A percentile compares a stretch with the other conserved stretches of the same genome.
Evolutionary conservation across 2,113 vertebrate species (phyloP).

Genomic region (Trematomus loennbergii): DNA sequence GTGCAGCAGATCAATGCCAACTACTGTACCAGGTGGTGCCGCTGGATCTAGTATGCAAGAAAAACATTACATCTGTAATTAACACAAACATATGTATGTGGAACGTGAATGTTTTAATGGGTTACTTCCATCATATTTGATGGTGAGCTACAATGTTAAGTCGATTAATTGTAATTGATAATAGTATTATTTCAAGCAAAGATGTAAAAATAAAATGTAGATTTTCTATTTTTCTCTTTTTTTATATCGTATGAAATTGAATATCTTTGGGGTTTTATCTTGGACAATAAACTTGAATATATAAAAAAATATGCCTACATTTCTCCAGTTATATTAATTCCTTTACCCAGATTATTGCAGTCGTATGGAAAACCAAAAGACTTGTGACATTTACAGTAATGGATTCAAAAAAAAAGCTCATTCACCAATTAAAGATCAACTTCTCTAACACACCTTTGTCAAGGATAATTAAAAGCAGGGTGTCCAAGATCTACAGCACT

Average conservation of each 20-base stretch:
- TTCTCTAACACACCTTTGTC: not conserved
- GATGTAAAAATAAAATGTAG: too few relatives aligned
- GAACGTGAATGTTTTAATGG: too few relatives aligned
- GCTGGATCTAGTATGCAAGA: constrained; percentile 80
- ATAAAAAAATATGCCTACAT: not conserved
- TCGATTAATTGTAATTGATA: too few relatives aligned
- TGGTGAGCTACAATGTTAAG: too few relatives aligned
- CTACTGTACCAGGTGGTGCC: constrained; percentile 85
- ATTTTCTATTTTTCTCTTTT: too few relatives aligned
- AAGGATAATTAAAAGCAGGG: not conserved
- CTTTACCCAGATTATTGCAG: not conserved
- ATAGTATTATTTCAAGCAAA: too few relatives aligned
- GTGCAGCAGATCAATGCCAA: constrained; percentile 91
- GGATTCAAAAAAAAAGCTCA: not conserved
- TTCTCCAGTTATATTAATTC: not conserved
- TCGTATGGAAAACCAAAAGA: not conserved
- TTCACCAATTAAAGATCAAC: not conserved
- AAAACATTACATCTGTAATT: not conserved
- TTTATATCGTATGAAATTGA: too few relatives aligned
- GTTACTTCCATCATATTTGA: too few relatives aligned
- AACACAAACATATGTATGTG: not conserved
- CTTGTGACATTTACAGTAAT: not conserved
- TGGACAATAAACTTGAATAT: not conserved
- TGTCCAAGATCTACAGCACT: not conserved
- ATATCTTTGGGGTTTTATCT: too few relatives aligned